phyloP scores from a whole-genome alignment of 1,140 invertebrate genomes.

The Neodiprion lecontei region DNA sequence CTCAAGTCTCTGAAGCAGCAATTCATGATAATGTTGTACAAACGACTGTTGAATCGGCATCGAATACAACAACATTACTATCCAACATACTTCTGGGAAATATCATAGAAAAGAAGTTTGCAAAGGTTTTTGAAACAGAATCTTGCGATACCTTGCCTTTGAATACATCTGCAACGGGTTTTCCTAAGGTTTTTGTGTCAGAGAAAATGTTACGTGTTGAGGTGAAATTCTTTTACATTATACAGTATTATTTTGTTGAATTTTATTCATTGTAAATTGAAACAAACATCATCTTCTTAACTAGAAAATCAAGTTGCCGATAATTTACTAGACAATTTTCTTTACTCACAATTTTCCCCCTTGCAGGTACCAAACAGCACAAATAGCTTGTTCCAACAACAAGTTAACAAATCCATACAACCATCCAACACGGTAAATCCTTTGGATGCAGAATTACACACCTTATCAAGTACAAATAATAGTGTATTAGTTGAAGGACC shows the following conservation, averaged over 20 bases:
- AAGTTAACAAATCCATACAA: constrained; percentile 24
- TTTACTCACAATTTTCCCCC: constrained; percentile 16
- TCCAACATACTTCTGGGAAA: constrained; percentile 64
- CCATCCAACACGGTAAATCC: neutral
- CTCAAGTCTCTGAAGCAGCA: constrained; percentile 18
- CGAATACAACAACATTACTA: constrained; percentile 59
- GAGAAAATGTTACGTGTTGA: constrained; percentile 17
- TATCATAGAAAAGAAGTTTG: constrained; percentile 66
- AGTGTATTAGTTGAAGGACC: constrained; percentile 33
- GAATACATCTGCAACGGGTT: constrained; percentile 31
- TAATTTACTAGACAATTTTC: constrained; percentile 9
- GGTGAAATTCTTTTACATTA: neutral
- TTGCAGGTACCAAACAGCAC: constrained; percentile 25
- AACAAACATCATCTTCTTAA: neutral
- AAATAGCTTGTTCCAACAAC: constrained; percentile 43
- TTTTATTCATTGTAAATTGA: constrained; percentile 12
- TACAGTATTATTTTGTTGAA: constrained; percentile 15
- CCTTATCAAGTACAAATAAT: constrained; percentile 7
- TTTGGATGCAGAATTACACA: neutral
- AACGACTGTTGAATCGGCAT: constrained; percentile 49
- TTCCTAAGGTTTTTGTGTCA: constrained; percentile 46
- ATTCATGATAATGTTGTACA: neutral
- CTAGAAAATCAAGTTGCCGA: constrained; percentile 1
- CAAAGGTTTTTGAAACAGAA: constrained; percentile 38
- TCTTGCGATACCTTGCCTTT: neutral